Evolutionary conservation across 1,140 invertebrate genomes (phyloP).

Genomic region (Drosophila gunungcola): DNA sequence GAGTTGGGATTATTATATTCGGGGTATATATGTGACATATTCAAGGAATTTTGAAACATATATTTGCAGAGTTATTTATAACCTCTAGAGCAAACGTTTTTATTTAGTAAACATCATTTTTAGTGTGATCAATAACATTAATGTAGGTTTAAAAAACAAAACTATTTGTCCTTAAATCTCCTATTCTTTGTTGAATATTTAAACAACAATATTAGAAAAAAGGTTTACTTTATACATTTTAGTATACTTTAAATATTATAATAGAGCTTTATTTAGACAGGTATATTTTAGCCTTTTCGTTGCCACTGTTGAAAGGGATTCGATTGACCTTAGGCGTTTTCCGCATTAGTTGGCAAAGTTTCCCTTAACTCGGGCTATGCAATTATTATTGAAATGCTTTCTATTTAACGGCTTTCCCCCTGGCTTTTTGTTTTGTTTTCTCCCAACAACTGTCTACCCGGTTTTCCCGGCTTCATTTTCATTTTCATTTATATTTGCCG

Average conservation of each 20-base stretch:
- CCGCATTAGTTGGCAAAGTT: constrained; percentile 63
- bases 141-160: no score
- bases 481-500: constrained; percentile 8
- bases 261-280: neutral
- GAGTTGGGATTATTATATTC: neutral
- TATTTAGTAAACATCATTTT: no score
- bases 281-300: neutral
- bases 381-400: constrained; percentile 57
- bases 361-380: constrained; percentile 40
- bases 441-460: neutral
- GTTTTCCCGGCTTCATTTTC: neutral
- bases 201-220: no score
- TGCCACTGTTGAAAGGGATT: neutral
- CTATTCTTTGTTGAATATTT: no score
- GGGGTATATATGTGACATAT: neutral
- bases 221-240: no score
- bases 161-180: no score
- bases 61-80: no score
- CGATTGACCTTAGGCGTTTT: constrained; percentile 11
- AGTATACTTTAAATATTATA: neutral
- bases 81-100: no score
- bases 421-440: constrained; percentile 7
- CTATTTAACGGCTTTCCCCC: constrained; percentile 4
- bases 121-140: no score
- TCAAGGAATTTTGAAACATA: no score